Percentiles rank a stretch among this genome's conserved stretches.
phyloP scores from a whole-genome alignment of 2,888 invertebrate genomes.

The Drosophila multiciliata region DNA sequence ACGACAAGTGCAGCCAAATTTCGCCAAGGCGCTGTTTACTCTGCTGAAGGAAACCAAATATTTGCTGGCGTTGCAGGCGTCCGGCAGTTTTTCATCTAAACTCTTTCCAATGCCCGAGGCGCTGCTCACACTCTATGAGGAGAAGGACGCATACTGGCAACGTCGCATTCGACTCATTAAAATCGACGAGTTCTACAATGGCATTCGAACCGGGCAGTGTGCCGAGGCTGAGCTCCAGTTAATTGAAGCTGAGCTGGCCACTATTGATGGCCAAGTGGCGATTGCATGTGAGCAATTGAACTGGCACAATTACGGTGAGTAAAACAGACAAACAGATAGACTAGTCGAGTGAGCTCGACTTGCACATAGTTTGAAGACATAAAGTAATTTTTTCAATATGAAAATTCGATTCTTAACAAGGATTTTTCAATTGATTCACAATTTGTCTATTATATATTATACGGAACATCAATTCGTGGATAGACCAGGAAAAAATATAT shows the following conservation, averaged over 20 bases:
- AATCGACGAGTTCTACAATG: constrained; percentile 92
- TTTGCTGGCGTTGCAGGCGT: constrained; percentile 87
- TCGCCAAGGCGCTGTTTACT: constrained; percentile 87
- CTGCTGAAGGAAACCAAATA: constrained; percentile 93
- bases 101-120: constrained; percentile 69
- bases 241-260: constrained; percentile 90
- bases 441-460: too few relatives aligned
- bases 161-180: constrained; percentile 86
- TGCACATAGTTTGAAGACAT: background rate
- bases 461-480: background rate
- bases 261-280: constrained; percentile 90
- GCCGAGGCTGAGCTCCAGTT: constrained; percentile 90
- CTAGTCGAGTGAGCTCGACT: background rate
- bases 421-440: background rate
- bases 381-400: background rate
- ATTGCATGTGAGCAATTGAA: constrained; percentile 89
- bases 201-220: constrained; percentile 89
- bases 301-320: constrained; percentile 93
- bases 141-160: constrained; percentile 79
- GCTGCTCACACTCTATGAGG: constrained; percentile 72
- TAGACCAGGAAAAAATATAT: background rate
- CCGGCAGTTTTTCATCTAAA: constrained; percentile 45
- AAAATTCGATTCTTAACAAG: background rate
- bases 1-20: constrained; percentile 69
- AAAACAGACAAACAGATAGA: constrained; percentile 58